Evolutionary conservation across 2,888 invertebrate species (phyloP).

Genomic region (Caenorhabditis sp.): DNA sequence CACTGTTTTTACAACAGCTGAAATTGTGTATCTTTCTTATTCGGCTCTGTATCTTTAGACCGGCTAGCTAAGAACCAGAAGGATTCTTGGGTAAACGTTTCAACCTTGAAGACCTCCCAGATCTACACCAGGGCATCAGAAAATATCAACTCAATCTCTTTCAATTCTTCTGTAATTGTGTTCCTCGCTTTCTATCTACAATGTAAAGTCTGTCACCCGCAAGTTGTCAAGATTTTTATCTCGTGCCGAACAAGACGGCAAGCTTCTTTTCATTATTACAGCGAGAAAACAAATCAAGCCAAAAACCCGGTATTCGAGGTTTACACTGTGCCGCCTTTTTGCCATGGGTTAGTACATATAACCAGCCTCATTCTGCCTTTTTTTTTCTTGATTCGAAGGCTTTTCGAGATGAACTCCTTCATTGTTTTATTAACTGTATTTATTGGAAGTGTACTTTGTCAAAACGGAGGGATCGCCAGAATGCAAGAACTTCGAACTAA

Average conservation of each 20-base stretch:
- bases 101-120: too few relatives aligned
- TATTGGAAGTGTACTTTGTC: slow-evolving; percentile 6
- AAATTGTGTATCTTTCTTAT: too few relatives aligned
- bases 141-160: neutral
- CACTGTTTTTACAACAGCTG: too few relatives aligned
- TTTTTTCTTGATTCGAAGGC: slow-evolving; percentile 29
- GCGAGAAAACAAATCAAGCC: slow-evolving; percentile 22
- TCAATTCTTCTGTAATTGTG: neutral
- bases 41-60: too few relatives aligned
- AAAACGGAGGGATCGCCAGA: slow-evolving; percentile 46
- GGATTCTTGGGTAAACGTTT: too few relatives aligned
- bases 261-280: slow-evolving; percentile 29
- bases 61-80: too few relatives aligned
- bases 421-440: neutral
- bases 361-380: slow-evolving; percentile 33
- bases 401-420: slow-evolving; percentile 17
- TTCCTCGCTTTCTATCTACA: slow-evolving; percentile 11
- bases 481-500: slow-evolving; percentile 50
- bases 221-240: slow-evolving; percentile 38
- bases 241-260: slow-evolving; percentile 11
- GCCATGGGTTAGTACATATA: slow-evolving; percentile 26
- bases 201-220: slow-evolving; percentile 20
- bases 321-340: slow-evolving; percentile 33
- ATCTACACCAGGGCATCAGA: neutral
- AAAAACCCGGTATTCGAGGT: slow-evolving; percentile 54